These are phyloP conservation scores for Streptopelia turtur DNA, from an alignment of 2,797 vertebrate genomes.

Conservation along the genomic window DNA sequence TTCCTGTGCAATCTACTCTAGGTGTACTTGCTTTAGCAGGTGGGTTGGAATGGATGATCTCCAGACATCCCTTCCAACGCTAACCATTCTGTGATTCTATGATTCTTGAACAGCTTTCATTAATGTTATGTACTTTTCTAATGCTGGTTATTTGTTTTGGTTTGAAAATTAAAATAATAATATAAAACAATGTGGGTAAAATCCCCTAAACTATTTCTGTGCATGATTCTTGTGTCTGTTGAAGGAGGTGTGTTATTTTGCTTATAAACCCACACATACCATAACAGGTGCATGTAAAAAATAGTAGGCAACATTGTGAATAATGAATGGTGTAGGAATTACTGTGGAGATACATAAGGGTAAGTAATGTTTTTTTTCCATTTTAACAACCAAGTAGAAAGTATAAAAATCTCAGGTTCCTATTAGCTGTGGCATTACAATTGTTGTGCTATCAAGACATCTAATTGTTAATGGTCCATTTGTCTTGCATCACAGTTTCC, in stretches of 20 bases:
- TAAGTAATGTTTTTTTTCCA: neutral
- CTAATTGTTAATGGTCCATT: neutral
- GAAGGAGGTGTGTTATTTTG: neutral
- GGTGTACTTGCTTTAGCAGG: too few species aligned
- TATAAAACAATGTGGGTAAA: neutral
- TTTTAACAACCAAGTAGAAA: neutral
- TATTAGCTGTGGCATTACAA: neutral
- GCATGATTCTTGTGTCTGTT: neutral
- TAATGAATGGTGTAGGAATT: neutral
- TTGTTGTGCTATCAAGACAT: neutral
- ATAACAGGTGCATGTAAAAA: neutral
- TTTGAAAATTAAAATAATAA: neutral
- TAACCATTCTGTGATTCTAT: too few species aligned
- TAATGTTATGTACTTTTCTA: slow-evolving; percentile 38
- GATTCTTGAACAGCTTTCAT: slow-evolving; percentile 37
- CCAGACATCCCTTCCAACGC: too few species aligned
- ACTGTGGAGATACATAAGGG: neutral
- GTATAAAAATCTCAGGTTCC: neutral
- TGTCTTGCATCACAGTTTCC: neutral
- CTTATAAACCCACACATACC: neutral
- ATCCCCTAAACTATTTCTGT: neutral
- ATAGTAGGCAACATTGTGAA: neutral
- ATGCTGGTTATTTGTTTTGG: neutral
- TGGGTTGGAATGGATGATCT: too few species aligned
- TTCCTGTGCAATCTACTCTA: too few species aligned